Percentiles rank a stretch among this genome's conserved stretches.
These are phyloP conservation scores for Carapus acus DNA, from an alignment of 2,797 vertebrate genomes.

Conservation along the genomic window DNA sequence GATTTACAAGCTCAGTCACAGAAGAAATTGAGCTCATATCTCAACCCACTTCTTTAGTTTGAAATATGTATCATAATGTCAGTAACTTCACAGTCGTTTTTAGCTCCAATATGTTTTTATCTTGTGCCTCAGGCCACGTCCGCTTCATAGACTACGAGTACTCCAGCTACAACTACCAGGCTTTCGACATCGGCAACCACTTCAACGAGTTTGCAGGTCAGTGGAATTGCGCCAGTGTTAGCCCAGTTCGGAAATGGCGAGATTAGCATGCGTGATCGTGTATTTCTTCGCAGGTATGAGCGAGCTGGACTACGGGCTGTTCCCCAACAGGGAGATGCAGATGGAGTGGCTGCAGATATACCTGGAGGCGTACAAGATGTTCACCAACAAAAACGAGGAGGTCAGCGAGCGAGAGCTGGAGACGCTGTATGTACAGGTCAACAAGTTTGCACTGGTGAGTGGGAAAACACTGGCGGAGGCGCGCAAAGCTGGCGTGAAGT, in stretches of 20 bases:
- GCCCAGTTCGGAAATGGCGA: too few relatives aligned
- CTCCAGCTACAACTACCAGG: slow-evolving; percentile 96
- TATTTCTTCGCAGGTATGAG: slow-evolving; percentile 82
- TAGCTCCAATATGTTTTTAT: not conserved
- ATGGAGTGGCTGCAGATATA: slow-evolving; percentile 88
- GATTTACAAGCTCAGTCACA: too few relatives aligned
- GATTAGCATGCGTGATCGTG: slow-evolving; percentile 12
- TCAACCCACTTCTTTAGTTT: too few relatives aligned
- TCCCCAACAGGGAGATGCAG: slow-evolving; percentile 82
- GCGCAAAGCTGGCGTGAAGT: not conserved
- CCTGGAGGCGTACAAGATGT: slow-evolving; percentile 83
- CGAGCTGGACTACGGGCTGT: slow-evolving; percentile 83
- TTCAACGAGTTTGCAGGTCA: slow-evolving; percentile 98
- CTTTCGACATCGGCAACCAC: slow-evolving; percentile 97
- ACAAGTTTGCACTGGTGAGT: slow-evolving; percentile 95
- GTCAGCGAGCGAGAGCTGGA: slow-evolving; percentile 82
- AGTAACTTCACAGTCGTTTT: too few relatives aligned
- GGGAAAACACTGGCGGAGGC: not conserved
- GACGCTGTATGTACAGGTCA: slow-evolving; percentile 89
- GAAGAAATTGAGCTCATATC: too few relatives aligned
- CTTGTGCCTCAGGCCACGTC: slow-evolving; percentile 73
- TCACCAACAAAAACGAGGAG: slow-evolving; percentile 65
- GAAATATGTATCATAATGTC: too few relatives aligned
- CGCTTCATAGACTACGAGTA: slow-evolving; percentile 97
- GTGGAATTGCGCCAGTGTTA: too few relatives aligned